phyloP scores from a whole-genome alignment of 2,113 vertebrate species.

The Notothenia rossii region DNA sequence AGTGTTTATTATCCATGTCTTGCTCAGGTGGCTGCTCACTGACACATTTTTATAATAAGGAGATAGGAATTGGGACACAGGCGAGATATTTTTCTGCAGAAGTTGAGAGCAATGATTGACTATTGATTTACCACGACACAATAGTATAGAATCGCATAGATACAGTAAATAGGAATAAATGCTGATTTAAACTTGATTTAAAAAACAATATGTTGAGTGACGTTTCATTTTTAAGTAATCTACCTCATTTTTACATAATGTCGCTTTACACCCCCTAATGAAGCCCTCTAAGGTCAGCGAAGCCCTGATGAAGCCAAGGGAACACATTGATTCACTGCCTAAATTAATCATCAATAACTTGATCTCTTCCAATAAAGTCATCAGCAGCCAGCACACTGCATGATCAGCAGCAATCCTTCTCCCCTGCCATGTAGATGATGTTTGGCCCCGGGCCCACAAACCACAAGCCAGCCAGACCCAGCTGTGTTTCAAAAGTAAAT shows the following conservation, averaged over 20 bases:
- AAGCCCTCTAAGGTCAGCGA: constrained; percentile 29
- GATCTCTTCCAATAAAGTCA: constrained; percentile 64
- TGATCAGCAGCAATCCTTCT: constrained; percentile 71
- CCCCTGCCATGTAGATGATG: constrained; percentile 32
- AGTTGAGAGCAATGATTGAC: constrained; percentile 11
- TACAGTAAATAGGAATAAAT: background rate
- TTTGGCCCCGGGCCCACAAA: constrained; percentile 44
- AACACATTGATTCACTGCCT: constrained; percentile 61
- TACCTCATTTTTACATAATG: constrained; percentile 1
- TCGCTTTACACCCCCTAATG: background rate
- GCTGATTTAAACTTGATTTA: constrained; percentile 1
- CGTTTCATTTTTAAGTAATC: background rate
- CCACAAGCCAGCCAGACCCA: constrained; percentile 28
- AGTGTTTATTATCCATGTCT: constrained; percentile 51
- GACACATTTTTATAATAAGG: constrained; percentile 50
- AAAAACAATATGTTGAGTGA: constrained; percentile 6
- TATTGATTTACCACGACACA: constrained; percentile 14
- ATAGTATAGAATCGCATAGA: constrained; percentile 13
- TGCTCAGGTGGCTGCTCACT: constrained; percentile 49
- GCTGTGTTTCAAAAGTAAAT: constrained; percentile 49
- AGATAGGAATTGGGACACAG: constrained; percentile 29
- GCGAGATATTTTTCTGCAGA: background rate
- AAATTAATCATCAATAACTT: constrained; percentile 73
- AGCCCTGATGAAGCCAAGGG: constrained; percentile 41
- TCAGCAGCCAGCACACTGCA: constrained; percentile 57